Evolutionary conservation across 1,140 invertebrate genomes (phyloP).

Genomic region (Argopecten irradians): DNA sequence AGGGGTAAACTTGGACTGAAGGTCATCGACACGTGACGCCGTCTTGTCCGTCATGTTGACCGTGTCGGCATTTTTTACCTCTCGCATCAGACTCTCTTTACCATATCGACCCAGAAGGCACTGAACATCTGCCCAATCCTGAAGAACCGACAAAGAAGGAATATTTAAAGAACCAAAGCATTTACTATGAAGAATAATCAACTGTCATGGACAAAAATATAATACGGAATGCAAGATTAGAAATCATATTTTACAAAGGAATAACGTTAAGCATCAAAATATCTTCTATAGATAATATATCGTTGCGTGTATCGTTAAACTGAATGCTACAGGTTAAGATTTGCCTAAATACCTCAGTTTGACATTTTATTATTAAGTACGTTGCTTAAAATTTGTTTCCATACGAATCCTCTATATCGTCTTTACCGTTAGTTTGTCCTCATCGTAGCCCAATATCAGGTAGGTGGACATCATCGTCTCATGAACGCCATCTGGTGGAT

Average conservation of each 20-base stretch:
- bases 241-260: too few relatives aligned
- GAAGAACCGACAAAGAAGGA: background rate
- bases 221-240: background rate
- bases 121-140: conserved; percentile 71
- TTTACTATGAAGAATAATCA: background rate
- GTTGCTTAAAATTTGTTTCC: background rate
- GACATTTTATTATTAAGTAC: too few relatives aligned
- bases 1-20: conserved; percentile 60
- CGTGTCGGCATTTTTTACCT: conserved; percentile 63
- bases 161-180: background rate
- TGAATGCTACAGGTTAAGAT: too few relatives aligned
- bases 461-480: conserved; percentile 68
- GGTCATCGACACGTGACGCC: conserved; percentile 54
- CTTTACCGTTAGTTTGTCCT: conserved; percentile 60
- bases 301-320: too few relatives aligned
- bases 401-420: too few relatives aligned
- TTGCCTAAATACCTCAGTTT: too few relatives aligned
- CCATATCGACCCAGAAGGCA: conserved; percentile 63
- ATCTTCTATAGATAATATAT: too few relatives aligned
- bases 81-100: conserved; percentile 63
- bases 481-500: conserved; percentile 65
- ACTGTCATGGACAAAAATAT: background rate
- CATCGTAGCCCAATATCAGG: conserved; percentile 66
- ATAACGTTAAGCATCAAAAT: too few relatives aligned
- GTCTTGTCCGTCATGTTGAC: conserved; percentile 61